Evolutionary conservation across 2,113 vertebrate species (phyloP), one percentile per base, ranked within the genome.

Genomic region (Falcunculus frontatus): DNA sequence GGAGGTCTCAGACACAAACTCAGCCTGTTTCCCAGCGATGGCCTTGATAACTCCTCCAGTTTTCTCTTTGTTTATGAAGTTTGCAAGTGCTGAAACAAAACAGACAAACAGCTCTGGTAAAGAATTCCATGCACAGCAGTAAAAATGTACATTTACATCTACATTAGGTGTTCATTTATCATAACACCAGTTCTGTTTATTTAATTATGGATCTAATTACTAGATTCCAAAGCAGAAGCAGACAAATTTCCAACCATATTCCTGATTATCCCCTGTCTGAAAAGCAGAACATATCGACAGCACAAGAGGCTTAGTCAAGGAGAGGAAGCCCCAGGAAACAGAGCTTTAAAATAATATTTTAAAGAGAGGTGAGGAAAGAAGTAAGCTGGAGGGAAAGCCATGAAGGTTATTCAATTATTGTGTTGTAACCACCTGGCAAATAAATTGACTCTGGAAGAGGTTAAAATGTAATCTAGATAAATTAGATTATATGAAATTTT

Each of bases 11-110:
- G 96, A 97, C 77, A 97, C 75, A 44, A 98, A 87, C 59, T 96
- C 89, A 26, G 65, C 97, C 10, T 68, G 75, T 42, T 94, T 96
- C 29, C 98, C 97, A 9, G n/a, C 4, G 1, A 70, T 13, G 0
- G 77, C 95, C 5, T 70, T 95, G 85, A 98, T 44, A 69, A 53
- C 55, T 37, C 96, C 96, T 39, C 95, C 97, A 2, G 55, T 87
- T 13, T 59, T 93, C 37, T 98, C 97, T 86, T 97, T 97, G 88
- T 96, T 95, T 75, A 96, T 55, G 64, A 98, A 98, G 39, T 88
- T 83, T 20, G 83, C 83, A 47, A 95, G 95, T 12, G 92, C 97
- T 98, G 60, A 56, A 93, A 93, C 17, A 60, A 53, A 84, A 77
- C 11, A 65, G n/a, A 13, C 37, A 46, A n/a, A n/a, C 3, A 42